A percentile compares a stretch with the other conserved stretches of the same genome.
These are phyloP conservation scores for Caretta caretta DNA, from an alignment of 2,113 vertebrate genomes.

Conservation along the genomic window DNA sequence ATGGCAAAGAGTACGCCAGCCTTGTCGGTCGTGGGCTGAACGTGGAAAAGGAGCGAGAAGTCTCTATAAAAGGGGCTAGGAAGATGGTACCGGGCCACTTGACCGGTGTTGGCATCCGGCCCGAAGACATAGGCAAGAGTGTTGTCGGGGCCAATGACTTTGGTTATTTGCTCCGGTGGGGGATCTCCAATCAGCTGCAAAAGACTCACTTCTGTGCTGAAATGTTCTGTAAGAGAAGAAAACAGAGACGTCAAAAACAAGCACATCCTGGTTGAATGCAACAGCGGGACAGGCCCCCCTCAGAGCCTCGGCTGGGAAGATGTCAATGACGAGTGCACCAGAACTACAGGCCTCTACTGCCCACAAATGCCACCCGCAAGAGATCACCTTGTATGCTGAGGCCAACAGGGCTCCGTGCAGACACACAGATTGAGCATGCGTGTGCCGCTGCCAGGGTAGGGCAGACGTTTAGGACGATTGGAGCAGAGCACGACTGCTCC, in stretches of 20 bases:
- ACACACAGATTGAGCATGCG: background rate
- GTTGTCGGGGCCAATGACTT: slow-evolving; percentile 79
- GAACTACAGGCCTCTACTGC: background rate
- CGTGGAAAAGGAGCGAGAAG: slow-evolving; percentile 89
- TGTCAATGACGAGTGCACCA: background rate
- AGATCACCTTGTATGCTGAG: background rate
- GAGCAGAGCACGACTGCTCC: background rate
- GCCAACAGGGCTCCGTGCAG: background rate
- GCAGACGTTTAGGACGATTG: background rate
- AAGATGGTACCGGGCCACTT: slow-evolving; percentile 87
- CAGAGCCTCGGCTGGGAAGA: background rate
- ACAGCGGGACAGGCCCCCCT: no score
- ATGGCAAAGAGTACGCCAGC: slow-evolving; percentile 89
- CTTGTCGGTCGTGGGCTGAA: slow-evolving; percentile 82
- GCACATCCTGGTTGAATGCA: background rate
- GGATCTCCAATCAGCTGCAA: slow-evolving; percentile 91
- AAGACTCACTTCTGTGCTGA: slow-evolving; percentile 82
- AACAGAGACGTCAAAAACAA: background rate
- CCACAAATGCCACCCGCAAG: background rate
- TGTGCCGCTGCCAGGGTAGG: background rate
- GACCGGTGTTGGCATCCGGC: slow-evolving; percentile 82
- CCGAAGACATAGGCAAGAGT: slow-evolving; percentile 85
- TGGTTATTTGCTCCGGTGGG: slow-evolving; percentile 81
- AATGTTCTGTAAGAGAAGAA: slow-evolving; percentile 78
- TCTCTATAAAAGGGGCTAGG: slow-evolving; percentile 88